Evolutionary conservation across 2,888 invertebrate genomes (phyloP).

Genomic region (Bhutanitis thaidina): DNA sequence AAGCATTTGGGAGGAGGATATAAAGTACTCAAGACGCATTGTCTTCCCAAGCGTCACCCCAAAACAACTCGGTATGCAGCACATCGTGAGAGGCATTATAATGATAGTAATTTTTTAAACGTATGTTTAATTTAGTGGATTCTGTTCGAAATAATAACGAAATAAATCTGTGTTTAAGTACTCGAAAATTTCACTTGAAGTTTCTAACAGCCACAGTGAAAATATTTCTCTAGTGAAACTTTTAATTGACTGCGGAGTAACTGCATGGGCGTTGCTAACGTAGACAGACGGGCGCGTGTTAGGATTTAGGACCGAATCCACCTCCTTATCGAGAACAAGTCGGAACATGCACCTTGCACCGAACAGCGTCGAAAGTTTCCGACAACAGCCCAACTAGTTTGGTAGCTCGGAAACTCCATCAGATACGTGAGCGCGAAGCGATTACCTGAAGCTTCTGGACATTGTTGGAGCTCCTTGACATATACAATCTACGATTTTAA

Average conservation of each 20-base stretch:
- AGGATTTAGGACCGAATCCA: slow-evolving; percentile 64
- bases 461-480: slow-evolving; percentile 28
- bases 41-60: slow-evolving; percentile 34
- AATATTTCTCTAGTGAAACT: slow-evolving; percentile 28
- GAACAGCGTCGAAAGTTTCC: slow-evolving; percentile 62
- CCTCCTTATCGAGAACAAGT: slow-evolving; percentile 65
- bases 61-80: slow-evolving; percentile 56
- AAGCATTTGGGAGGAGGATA: slow-evolving; percentile 59
- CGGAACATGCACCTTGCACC: slow-evolving; percentile 58
- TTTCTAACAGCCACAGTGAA: slow-evolving; percentile 7
- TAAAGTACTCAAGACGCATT: slow-evolving; percentile 42
- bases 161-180: background rate
- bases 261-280: slow-evolving; percentile 40
- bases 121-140: background rate
- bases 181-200: background rate
- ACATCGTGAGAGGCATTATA: slow-evolving; percentile 47
- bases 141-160: slow-evolving; percentile 10
- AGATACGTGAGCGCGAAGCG: slow-evolving; percentile 69
- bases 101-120: slow-evolving; percentile 14
- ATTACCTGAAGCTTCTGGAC: slow-evolving; percentile 51
- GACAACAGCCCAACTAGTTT: slow-evolving; percentile 74
- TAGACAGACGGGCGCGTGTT: slow-evolving; percentile 44
- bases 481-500: slow-evolving; percentile 1
- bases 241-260: slow-evolving; percentile 56
- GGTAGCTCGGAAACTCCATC: slow-evolving; percentile 74